phyloP scores from a whole-genome alignment of 2,113 vertebrate species.

The Pteropus alecto region DNA sequence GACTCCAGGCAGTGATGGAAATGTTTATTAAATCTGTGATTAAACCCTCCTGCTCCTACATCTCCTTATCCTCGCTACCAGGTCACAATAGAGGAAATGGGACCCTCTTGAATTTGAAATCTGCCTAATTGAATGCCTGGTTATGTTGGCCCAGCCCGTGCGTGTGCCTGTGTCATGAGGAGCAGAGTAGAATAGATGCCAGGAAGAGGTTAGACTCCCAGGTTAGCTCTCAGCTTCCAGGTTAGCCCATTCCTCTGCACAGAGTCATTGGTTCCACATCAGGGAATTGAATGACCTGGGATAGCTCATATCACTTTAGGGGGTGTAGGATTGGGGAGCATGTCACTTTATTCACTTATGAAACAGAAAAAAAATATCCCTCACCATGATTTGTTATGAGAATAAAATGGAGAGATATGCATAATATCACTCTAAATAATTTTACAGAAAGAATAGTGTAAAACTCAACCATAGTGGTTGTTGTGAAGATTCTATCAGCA shows the following conservation, averaged over 20 bases:
- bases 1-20: neutral
- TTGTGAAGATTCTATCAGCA: neutral
- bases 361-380: neutral
- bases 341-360: neutral
- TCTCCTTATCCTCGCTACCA: neutral
- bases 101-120: neutral
- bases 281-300: neutral
- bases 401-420: neutral
- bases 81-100: neutral
- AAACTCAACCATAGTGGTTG: neutral
- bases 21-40: constrained; percentile 28
- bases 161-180: neutral
- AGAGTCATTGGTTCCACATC: neutral
- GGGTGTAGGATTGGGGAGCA: fast-evolving
- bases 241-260: neutral
- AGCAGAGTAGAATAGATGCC: neutral
- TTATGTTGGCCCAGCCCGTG: neutral
- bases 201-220: neutral
- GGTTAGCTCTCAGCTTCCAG: neutral
- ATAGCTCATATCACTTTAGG: neutral
- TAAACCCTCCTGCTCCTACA: neutral
- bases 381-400: neutral
- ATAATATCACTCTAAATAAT: neutral
- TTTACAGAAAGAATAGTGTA: neutral
- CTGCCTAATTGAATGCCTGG: neutral